phyloP scores from a whole-genome alignment of 1,140 invertebrate species.

The Gerris buenoi region DNA sequence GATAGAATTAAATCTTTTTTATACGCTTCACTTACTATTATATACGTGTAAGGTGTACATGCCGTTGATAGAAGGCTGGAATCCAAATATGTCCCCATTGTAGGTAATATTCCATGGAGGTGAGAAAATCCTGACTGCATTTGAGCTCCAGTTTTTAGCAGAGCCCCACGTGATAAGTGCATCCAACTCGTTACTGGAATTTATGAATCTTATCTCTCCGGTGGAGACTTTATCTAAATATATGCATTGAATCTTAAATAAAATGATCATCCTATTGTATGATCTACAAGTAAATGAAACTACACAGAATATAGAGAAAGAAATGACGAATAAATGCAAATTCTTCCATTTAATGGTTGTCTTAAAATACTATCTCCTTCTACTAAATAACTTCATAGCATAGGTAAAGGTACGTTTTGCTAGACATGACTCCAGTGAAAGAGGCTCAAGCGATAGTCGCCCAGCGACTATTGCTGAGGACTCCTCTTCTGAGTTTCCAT shows the following conservation, averaged over 20 bases:
- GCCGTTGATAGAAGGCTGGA: conserved; percentile 2
- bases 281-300: not conserved
- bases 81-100: conserved; percentile 9
- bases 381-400: too few species aligned
- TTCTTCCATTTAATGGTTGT: not conserved
- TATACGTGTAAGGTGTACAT: not conserved
- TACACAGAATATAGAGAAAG: not conserved
- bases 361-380: not conserved
- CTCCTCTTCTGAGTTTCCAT: too few species aligned
- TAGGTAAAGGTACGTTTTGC: too few species aligned
- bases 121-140: conserved; percentile 1
- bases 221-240: not conserved
- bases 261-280: not conserved
- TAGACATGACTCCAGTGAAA: too few species aligned
- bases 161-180: conserved; percentile 7
- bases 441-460: too few species aligned
- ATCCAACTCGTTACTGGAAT: not conserved
- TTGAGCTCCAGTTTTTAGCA: not conserved
- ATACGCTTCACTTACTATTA: not conserved
- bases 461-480: too few species aligned
- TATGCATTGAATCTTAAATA: not conserved
- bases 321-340: not conserved
- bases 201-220: not conserved
- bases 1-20: too few species aligned
- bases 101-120: conserved; percentile 7